Evolutionary conservation across 1,140 invertebrate species (phyloP).

Genomic region (Akabosia matsudoensis): DNA sequence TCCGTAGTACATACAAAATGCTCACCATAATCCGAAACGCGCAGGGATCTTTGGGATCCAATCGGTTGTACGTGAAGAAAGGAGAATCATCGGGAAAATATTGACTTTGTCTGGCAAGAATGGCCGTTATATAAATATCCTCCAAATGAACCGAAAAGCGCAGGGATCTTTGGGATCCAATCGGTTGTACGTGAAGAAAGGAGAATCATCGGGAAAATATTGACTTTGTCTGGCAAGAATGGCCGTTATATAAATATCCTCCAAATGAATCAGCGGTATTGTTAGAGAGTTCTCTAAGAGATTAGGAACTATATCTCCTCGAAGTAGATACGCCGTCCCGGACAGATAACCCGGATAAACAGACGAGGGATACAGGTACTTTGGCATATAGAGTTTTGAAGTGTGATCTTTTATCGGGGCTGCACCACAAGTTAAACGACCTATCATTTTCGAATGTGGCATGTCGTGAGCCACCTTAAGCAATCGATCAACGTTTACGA

Average conservation of each 20-base stretch:
- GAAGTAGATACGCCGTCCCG: constrained; percentile 78
- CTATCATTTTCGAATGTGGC: constrained; percentile 43
- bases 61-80: constrained; percentile 60
- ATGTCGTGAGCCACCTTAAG: constrained; percentile 39
- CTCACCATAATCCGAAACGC: constrained; percentile 43
- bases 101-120: constrained; percentile 56
- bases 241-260: constrained; percentile 69
- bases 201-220: constrained; percentile 57
- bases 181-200: constrained; percentile 60
- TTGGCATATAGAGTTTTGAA: constrained; percentile 58
- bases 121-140: constrained; percentile 66
- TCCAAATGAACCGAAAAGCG: constrained; percentile 69
- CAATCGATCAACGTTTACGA: constrained; percentile 53
- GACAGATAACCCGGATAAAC: constrained; percentile 80
- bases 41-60: constrained; percentile 39
- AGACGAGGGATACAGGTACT: constrained; percentile 69
- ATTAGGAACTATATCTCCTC: constrained; percentile 62
- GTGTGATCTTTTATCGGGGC: constrained; percentile 39
- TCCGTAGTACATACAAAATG: too few relatives aligned
- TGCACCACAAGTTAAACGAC: constrained; percentile 5
- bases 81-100: constrained; percentile 58
- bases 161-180: constrained; percentile 43
- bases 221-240: constrained; percentile 56
- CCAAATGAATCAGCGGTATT: constrained; percentile 71
- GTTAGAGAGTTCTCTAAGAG: constrained; percentile 67